Base-by-base conservation (phyloP, 1,140 invertebrate genomes). In the Myzus persicae region DNA sequence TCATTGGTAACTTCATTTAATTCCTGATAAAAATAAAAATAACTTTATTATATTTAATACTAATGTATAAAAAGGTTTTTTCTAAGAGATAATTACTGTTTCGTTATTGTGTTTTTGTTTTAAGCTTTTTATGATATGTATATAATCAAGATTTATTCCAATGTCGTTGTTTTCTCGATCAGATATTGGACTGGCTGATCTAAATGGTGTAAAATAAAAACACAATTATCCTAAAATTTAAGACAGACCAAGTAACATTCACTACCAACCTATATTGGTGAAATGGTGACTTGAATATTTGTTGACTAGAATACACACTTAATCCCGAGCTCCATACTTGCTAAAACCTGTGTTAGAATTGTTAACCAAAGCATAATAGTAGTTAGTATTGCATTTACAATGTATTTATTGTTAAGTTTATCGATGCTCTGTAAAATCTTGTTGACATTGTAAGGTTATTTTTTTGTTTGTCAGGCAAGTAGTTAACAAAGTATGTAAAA, bases 331-430 rank as follows among this genome's bases (percentile, higher is more conserved):
- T 93, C 48, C 59, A 48, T 26, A 93, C 36, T 85, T 48, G 67
- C 44, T 93, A 93, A 93, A 51, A 93, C 91, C 91, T 93, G 44
- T 85, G 91, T 93, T 93, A 93, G 91, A 84, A 48, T 93, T 93
- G 91, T 93, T 93, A 92, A 84, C 22, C 46, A 93, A 92, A 93
- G 91, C 91, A 51, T 24, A 31, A 92, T 26, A 46, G 38, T 48
- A 91, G 76, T 92, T 92, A 92, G 42, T 82, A 82, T 44, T 81
- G 18, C 20, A 46, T 91, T 76, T 91, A 42, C 4, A 67, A 31
- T 42, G 9, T 90, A 44, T 51, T 38, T 44, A n/a, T 20, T 88
- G 85, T 88, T 67, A 90, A 40, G 22, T 90, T 67, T 67, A 26
- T 67, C n/a, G 42, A 59, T 51, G 20, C 18, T 59, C 18, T 44